A percentile compares a stretch with the other conserved stretches of the same genome.
These are phyloP conservation scores for Acronicta psi DNA, from an alignment of 2,888 invertebrate genomes.

Conservation along the genomic window DNA sequence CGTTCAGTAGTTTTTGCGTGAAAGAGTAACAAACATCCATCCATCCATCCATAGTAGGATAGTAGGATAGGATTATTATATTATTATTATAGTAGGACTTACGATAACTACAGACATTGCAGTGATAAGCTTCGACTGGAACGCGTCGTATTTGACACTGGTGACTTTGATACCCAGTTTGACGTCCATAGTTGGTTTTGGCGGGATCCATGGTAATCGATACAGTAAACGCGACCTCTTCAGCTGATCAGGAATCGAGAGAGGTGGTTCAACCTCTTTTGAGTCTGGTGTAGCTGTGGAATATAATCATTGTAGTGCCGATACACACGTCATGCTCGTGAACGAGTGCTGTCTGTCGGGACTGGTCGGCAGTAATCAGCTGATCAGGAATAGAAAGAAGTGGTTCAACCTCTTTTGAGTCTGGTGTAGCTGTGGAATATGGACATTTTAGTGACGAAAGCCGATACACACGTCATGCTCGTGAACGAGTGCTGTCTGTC, in stretches of 20 bases:
- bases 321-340: too few relatives aligned
- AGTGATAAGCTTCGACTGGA: constrained; percentile 71
- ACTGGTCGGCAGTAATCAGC: too few relatives aligned
- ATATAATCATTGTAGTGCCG: neutral
- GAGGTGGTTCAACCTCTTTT: constrained; percentile 73
- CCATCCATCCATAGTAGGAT: too few relatives aligned
- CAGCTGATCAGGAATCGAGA: constrained; percentile 86
- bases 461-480: too few relatives aligned
- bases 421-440: constrained; percentile 57
- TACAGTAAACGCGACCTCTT: constrained; percentile 83
- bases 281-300: constrained; percentile 68
- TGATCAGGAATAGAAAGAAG: constrained; percentile 84
- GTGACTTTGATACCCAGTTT: constrained; percentile 70
- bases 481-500: too few relatives aligned
- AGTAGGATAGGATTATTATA: constrained; percentile 4
- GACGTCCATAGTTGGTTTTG: constrained; percentile 65
- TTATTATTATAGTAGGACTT: constrained; percentile 52
- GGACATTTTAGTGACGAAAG: neutral
- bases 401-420: constrained; percentile 76
- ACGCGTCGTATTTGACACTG: constrained; percentile 72
- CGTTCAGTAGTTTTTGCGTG: too few relatives aligned
- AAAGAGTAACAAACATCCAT: too few relatives aligned
- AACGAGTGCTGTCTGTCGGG: too few relatives aligned
- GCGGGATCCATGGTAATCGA: constrained; percentile 78
- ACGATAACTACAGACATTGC: constrained; percentile 76